phyloP scores from a whole-genome alignment of 35 echinoderm and acorn worm genomes.

The Ptychodera flava region DNA sequence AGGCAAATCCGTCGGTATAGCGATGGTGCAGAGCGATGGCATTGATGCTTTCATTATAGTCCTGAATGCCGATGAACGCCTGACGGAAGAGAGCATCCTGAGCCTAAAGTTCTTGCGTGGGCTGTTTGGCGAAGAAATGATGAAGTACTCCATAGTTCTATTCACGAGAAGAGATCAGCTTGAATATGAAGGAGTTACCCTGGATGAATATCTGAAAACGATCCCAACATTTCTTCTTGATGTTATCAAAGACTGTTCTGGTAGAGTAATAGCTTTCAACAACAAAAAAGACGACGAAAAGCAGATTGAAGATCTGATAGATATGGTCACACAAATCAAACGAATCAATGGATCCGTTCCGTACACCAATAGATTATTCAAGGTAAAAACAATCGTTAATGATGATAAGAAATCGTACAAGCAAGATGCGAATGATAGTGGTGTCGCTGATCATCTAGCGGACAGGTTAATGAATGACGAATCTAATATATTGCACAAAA shows the following conservation, averaged over 20 bases:
- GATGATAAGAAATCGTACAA: no score
- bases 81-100: background rate
- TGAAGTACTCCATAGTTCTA: background rate
- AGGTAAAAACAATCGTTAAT: no score
- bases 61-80: background rate
- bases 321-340: no score
- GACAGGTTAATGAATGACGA: no score
- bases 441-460: no score
- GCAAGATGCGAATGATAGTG: no score
- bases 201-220: background rate
- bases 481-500: no score
- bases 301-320: no score
- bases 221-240: background rate
- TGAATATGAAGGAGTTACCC: background rate
- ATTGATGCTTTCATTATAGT: background rate
- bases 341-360: no score
- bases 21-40: background rate
- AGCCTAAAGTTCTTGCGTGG: background rate
- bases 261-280: background rate
- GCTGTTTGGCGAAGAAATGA: background rate
- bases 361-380: no score
- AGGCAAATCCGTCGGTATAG: background rate
- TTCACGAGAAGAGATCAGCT: background rate
- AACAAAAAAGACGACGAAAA: no score
- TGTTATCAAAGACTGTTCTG: background rate